Evolutionary conservation across 2,113 vertebrate genomes (phyloP).

Genomic region (Vimba vimba): DNA sequence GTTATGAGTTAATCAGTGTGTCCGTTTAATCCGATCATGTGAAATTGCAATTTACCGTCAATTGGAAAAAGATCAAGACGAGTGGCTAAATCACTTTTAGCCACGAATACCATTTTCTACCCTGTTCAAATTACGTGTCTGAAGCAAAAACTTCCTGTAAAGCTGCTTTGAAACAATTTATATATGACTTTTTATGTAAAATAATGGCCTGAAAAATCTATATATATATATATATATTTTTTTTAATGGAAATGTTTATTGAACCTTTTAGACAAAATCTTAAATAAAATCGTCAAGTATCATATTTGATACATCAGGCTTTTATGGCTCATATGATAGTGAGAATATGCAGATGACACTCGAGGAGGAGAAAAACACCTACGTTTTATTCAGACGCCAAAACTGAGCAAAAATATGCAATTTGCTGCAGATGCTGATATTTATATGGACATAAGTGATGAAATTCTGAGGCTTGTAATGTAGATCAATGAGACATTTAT

Average conservation of each 20-base stretch:
- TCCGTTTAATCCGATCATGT: background rate
- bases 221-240: too few species aligned
- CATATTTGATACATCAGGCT: background rate
- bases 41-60: background rate
- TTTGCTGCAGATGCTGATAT: too few species aligned
- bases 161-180: background rate
- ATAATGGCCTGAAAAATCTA: too few species aligned
- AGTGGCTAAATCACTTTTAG: background rate
- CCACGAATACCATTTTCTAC: background rate
- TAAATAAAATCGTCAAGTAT: background rate
- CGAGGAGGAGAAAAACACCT: too few species aligned
- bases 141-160: background rate
- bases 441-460: background rate
- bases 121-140: too few species aligned
- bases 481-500: background rate
- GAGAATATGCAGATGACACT: background rate
- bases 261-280: background rate
- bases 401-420: too few species aligned
- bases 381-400: too few species aligned
- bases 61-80: background rate
- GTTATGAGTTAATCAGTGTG: background rate
- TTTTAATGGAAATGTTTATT: background rate
- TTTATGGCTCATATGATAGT: background rate
- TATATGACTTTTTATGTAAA: background rate
- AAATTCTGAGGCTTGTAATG: background rate